Conservation (phyloP, 2,888 invertebrate genomes). For the Stenolophus ochropezus region DNA sequence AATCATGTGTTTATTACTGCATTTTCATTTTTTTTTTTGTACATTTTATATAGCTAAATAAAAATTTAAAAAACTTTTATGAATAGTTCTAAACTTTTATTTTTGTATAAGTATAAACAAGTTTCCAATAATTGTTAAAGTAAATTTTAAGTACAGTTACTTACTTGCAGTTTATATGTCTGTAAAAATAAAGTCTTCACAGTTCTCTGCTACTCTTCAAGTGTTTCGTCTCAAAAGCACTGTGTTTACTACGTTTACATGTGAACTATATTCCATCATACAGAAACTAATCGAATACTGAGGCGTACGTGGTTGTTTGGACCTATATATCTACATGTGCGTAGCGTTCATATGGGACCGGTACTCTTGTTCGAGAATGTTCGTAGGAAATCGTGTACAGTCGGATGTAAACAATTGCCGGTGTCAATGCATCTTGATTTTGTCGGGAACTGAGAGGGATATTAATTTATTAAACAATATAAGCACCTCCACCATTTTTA, state of each 20-base stretch:
- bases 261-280: slow-evolving; percentile 42
- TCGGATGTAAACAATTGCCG: slow-evolving; percentile 48
- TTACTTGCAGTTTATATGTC: neutral
- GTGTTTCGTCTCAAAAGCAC: slow-evolving; percentile 33
- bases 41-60: too few species aligned
- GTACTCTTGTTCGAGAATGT: slow-evolving; percentile 24
- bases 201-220: neutral
- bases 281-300: slow-evolving; percentile 8
- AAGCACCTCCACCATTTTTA: too few species aligned
- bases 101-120: too few species aligned
- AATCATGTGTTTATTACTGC: too few species aligned
- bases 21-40: too few species aligned
- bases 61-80: too few species aligned
- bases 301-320: neutral
- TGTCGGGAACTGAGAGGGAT: neutral
- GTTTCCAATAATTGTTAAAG: too few species aligned
- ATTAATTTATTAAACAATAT: neutral
- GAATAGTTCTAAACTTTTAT: too few species aligned
- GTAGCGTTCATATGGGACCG: slow-evolving; percentile 16
- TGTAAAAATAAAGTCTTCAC: neutral
- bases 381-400: slow-evolving; percentile 19
- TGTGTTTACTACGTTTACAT: neutral
- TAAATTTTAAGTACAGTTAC: neutral
- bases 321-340: neutral
- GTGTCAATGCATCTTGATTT: slow-evolving; percentile 13